Conservation (phyloP, 2,797 vertebrate species). For the Catamblyrhynchus diadema region DNA sequence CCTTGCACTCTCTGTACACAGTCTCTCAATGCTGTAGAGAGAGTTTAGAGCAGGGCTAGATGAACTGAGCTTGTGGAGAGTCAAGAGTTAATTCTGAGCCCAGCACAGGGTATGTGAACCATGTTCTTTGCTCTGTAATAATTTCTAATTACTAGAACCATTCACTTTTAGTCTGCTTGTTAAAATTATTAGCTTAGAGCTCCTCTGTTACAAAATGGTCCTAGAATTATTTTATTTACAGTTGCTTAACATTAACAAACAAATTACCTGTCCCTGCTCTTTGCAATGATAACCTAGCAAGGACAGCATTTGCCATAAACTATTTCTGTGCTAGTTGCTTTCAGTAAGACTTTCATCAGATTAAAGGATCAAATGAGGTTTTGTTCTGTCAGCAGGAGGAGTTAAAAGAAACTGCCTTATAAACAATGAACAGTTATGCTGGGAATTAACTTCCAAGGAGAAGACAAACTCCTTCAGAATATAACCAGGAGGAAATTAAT, state of each 20-base stretch:
- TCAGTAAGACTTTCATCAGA: conserved; percentile 6
- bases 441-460: conserved; percentile 25
- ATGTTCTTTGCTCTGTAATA: neutral
- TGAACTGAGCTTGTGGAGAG: neutral
- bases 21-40: neutral
- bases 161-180: neutral
- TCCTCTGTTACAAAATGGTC: neutral
- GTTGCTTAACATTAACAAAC: neutral
- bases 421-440: neutral
- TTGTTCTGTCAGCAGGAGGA: neutral
- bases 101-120: rapidly evolving
- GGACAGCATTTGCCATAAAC: neutral
- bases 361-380: neutral
- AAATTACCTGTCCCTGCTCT: neutral
- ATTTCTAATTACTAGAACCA: neutral
- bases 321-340: neutral
- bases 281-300: neutral
- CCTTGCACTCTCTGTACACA: neutral
- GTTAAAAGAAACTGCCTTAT: neutral
- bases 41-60: neutral
- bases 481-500: neutral
- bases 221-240: neutral
- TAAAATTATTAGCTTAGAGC: neutral
- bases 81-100: neutral
- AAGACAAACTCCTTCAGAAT: neutral